phyloP scores from a whole-genome alignment of 2,113 vertebrate species.

The Labeo catla region DNA sequence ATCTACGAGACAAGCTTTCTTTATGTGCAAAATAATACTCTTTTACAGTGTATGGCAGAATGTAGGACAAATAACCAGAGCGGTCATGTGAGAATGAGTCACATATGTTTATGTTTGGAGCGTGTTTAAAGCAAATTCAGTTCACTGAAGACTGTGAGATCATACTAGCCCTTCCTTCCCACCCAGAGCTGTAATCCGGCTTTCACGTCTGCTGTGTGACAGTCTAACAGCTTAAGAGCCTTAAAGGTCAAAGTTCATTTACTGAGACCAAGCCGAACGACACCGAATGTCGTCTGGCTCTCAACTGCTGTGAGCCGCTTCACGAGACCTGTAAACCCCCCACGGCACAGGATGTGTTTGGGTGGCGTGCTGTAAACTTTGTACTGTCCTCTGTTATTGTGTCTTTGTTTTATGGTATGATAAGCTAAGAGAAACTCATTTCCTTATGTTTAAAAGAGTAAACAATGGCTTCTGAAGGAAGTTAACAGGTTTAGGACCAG shows the following conservation, averaged over 20 bases:
- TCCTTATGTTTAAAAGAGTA: constrained; percentile 23
- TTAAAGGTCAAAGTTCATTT: constrained; percentile 27
- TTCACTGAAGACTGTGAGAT: neutral
- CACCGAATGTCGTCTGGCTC: neutral
- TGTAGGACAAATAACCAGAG: neutral
- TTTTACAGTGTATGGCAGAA: neutral
- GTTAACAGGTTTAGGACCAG: constrained; percentile 39
- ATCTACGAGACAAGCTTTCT: too few relatives aligned
- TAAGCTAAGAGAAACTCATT: constrained; percentile 25
- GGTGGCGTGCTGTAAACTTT: constrained; percentile 17
- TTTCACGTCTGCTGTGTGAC: neutral
- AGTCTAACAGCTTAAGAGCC: constrained; percentile 15
- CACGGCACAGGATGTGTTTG: constrained; percentile 4
- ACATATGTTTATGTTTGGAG: neutral
- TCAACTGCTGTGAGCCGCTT: neutral
- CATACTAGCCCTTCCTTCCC: neutral
- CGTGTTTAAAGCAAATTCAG: neutral
- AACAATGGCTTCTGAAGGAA: constrained; percentile 53
- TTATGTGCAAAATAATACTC: too few relatives aligned
- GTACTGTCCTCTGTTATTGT: neutral
- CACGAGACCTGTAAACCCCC: constrained; percentile 39
- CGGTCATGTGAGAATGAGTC: constrained; percentile 6
- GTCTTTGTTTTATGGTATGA: constrained; percentile 32
- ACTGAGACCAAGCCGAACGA: neutral
- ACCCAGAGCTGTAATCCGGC: constrained; percentile 4